Evolutionary conservation across 1,140 invertebrate genomes (phyloP).

Genomic region (Drosophila orena): DNA sequence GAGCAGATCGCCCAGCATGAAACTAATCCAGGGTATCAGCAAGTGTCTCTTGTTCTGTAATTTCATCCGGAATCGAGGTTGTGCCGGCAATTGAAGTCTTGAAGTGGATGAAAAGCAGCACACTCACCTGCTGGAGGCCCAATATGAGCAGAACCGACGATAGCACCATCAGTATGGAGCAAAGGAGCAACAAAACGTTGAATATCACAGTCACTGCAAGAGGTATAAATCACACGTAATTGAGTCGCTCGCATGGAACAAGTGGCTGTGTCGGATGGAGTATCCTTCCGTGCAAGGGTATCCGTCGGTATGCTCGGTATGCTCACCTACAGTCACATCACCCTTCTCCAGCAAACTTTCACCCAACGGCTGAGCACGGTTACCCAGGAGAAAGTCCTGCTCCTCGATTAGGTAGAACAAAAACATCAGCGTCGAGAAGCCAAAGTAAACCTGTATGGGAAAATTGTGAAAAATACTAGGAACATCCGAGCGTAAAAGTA

Average conservation of each 20-base stretch:
- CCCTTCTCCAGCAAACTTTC: slow-evolving; percentile 74
- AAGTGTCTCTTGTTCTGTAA: slow-evolving; percentile 70
- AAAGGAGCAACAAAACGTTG: slow-evolving; percentile 77
- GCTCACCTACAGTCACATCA: slow-evolving; percentile 72
- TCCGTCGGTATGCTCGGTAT: slow-evolving; percentile 18
- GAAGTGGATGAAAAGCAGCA: background rate
- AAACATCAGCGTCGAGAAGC: slow-evolving; percentile 72
- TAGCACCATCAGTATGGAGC: slow-evolving; percentile 71
- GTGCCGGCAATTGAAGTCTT: background rate
- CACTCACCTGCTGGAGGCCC: slow-evolving; percentile 67
- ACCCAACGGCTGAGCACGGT: slow-evolving; percentile 50
- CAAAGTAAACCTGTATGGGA: slow-evolving; percentile 66
- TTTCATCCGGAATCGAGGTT: background rate
- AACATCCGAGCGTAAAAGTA: background rate
- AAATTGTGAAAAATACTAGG: slow-evolving; percentile 8
- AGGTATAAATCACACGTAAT: slow-evolving; percentile 52
- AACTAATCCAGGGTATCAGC: slow-evolving; percentile 69
- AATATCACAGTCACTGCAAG: slow-evolving; percentile 81
- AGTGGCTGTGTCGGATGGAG: background rate
- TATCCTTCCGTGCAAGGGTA: background rate
- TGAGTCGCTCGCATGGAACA: slow-evolving; percentile 9
- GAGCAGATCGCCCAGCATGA: slow-evolving; percentile 73
- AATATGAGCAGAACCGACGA: slow-evolving; percentile 64
- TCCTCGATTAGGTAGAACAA: slow-evolving; percentile 70
- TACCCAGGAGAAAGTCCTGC: slow-evolving; percentile 70